Evolutionary conservation across 1,140 invertebrate genomes (phyloP), one percentile per base, ranked within the genome.

Genomic region (Ceratina calcarata): DNA sequence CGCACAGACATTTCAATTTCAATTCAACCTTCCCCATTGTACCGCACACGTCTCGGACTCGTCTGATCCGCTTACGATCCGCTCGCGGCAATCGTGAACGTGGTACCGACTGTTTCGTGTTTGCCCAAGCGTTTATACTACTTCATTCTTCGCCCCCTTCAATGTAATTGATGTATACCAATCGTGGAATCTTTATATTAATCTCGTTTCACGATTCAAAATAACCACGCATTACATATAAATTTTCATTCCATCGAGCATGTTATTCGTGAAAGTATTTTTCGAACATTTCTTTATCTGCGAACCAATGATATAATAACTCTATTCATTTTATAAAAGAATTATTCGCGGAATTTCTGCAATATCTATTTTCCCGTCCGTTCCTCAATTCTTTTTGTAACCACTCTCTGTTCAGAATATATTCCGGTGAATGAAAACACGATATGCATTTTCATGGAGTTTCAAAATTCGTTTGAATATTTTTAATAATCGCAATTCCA

Each of bases 1-100:
- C 58, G 24, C 24, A 53, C 24, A 37, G 27, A 55, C 58, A 22
- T 78, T 78, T 78, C 75, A 78, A 71, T 71, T 78, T 55, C 13
- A 53, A 68, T 62, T 51, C 45, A 16, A 16, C n/a, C 2, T 15
- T 37, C 24, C n/a, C 67, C 58, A 62, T 70, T 70, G 57, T 62
- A 18, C 55, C 15, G 45, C n/a, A 20, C 18, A 32, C 45, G 15
- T 22, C 15, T 45, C n/a, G 7, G 15, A 4, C 57, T 3, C 16
- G n/a, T n/a, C 22, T 45, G 32, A 58, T 75, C 13, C 37, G 18
- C 18, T 69, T 13, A 45, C 55, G 55, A 57, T 57, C 55, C 55
- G 55, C 55, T 57, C 16, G 45, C 2, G 57, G 8, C 4, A 49
- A 32, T 22, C 22, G 32, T 18, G n/a, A 32, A 74, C 8, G 20